phyloP scores from a whole-genome alignment of 2,888 invertebrate genomes.

The Poecilobothrus nobilitatus region DNA sequence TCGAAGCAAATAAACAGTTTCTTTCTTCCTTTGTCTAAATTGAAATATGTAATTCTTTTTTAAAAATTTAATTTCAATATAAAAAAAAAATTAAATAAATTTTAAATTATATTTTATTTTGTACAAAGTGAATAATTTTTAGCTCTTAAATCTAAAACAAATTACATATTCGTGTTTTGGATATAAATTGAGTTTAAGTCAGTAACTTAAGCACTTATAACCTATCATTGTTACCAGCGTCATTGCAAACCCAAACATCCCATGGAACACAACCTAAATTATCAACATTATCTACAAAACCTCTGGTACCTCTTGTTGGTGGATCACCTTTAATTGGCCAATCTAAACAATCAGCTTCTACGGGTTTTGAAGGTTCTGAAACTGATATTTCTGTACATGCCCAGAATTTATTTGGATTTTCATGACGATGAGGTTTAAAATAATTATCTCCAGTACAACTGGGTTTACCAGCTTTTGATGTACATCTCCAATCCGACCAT shows the following conservation, averaged over 20 bases:
- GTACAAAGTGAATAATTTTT: neutral
- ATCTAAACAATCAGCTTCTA: neutral
- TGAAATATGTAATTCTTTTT: too few species aligned
- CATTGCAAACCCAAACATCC: neutral
- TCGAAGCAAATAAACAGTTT: too few species aligned
- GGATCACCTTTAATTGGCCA: neutral
- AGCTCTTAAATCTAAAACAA: neutral
- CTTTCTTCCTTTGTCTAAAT: too few species aligned
- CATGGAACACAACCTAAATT: slow-evolving; percentile 7
- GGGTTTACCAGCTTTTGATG: neutral
- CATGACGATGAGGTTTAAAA: neutral
- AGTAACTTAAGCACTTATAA: neutral
- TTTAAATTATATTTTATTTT: neutral
- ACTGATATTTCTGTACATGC: neutral
- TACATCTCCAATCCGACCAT: neutral
- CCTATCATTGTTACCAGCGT: neutral
- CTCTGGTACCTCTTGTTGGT: neutral
- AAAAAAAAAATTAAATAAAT: too few species aligned
- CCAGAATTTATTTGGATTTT: neutral
- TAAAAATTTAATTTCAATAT: too few species aligned
- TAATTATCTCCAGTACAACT: neutral
- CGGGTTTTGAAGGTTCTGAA: neutral
- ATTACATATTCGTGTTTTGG: neutral
- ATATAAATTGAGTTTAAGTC: too few species aligned
- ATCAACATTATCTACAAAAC: neutral